Conservation (phyloP, 1,140 invertebrate species). For the Euwallacea fornicatus region DNA sequence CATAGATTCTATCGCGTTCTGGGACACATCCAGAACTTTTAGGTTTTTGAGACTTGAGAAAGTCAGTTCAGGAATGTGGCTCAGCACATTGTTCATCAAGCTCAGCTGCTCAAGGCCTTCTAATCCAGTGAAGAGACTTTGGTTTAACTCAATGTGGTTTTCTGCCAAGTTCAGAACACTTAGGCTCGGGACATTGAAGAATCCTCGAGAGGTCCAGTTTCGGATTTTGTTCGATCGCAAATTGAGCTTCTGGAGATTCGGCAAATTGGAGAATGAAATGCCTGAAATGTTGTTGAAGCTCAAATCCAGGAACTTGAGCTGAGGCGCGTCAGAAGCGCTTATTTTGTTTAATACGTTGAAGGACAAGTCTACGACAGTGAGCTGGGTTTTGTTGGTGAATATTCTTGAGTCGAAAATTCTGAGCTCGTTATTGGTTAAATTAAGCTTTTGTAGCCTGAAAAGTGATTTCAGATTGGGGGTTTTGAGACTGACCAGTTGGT, state of each 20-base stretch:
- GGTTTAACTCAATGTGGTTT: constrained; percentile 39
- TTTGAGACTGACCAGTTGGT: constrained; percentile 36
- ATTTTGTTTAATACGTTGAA: constrained; percentile 35
- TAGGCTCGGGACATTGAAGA: constrained; percentile 33
- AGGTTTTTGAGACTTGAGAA: constrained; percentile 39
- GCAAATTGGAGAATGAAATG: constrained; percentile 28
- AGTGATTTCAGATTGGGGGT: constrained; percentile 22
- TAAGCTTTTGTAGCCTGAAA: constrained; percentile 26
- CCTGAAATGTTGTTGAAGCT: constrained; percentile 37
- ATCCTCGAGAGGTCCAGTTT: constrained; percentile 22
- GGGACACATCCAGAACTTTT: constrained; percentile 42
- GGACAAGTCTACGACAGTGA: constrained; percentile 40
- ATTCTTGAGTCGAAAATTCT: constrained; percentile 26
- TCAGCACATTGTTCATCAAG: constrained; percentile 40
- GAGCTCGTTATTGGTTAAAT: constrained; percentile 28
- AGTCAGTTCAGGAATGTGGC: constrained; percentile 26
- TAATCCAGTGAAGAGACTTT: constrained; percentile 37
- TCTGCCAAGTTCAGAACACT: constrained; percentile 38
- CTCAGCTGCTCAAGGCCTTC: constrained; percentile 31
- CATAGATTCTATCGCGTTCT: constrained; percentile 35
- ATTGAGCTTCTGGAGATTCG: constrained; percentile 27
- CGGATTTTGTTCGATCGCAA: constrained; percentile 36
- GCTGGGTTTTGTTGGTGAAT: constrained; percentile 26
- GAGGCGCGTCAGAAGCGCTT: constrained; percentile 24
- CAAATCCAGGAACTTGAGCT: constrained; percentile 41